Percentiles rank a stretch among this genome's conserved stretches.
These are phyloP conservation scores for Graptemys geographica DNA, from an alignment of 2,797 vertebrate genomes.

Conservation along the genomic window DNA sequence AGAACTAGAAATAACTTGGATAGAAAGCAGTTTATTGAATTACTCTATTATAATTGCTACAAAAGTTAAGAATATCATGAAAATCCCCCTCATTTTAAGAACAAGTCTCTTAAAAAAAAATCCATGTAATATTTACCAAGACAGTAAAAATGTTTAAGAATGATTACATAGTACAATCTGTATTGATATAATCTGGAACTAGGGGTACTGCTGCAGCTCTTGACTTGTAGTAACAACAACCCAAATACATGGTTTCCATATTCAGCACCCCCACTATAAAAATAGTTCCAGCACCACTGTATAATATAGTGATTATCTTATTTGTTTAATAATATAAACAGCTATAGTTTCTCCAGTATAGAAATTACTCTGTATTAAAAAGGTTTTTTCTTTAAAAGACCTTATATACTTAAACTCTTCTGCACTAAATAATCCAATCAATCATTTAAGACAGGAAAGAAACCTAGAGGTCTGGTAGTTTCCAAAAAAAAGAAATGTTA, in stretches of 20 bases:
- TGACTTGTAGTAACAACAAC: no score
- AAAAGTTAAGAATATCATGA: neutral
- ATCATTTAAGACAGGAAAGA: neutral
- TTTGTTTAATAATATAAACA: slow-evolving; percentile 17
- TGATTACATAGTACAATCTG: neutral
- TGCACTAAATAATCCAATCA: neutral
- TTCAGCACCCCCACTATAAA: no score
- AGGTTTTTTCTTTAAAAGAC: neutral
- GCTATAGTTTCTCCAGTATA: neutral
- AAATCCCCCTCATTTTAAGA: neutral
- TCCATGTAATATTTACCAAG: neutral
- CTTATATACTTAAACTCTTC: neutral
- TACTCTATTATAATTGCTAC: neutral
- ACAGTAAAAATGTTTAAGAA: neutral
- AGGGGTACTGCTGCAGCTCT: no score
- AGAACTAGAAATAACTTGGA: neutral
- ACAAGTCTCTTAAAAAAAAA: neutral
- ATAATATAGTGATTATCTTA: slow-evolving; percentile 7
- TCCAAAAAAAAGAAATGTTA: neutral
- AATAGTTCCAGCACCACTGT: neutral
- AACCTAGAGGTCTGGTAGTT: neutral
- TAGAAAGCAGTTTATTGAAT: neutral
- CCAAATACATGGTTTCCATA: no score
- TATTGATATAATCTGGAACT: neutral
- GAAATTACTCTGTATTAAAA: slow-evolving; percentile 1